A percentile compares a stretch with the other conserved stretches of the same genome.
Evolutionary conservation across 2,888 invertebrate species (phyloP).

Genomic region (Nipponacmea schrenckii): DNA sequence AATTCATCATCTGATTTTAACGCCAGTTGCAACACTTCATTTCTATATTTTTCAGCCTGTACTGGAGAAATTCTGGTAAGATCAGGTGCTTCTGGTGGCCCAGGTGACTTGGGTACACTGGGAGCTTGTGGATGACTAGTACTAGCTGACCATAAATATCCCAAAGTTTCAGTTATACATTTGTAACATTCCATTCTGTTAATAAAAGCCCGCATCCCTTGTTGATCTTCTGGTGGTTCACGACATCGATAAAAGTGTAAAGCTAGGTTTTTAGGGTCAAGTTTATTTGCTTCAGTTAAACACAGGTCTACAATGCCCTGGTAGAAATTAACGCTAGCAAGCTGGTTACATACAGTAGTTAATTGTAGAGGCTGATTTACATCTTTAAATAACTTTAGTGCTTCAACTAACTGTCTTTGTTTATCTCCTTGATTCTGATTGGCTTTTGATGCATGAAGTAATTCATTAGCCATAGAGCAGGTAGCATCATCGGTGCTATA

Average conservation of each 20-base stretch:
- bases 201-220: constrained; percentile 79
- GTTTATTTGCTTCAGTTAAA: constrained; percentile 82
- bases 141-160: constrained; percentile 65
- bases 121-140: constrained; percentile 65
- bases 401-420: constrained; percentile 80
- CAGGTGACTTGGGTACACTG: constrained; percentile 67
- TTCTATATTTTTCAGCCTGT: constrained; percentile 68
- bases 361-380: constrained; percentile 89
- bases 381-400: constrained; percentile 84
- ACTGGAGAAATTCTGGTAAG: constrained; percentile 58
- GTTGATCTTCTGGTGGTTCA: constrained; percentile 84
- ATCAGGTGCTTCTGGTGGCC: constrained; percentile 66
- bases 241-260: constrained; percentile 87
- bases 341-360: constrained; percentile 84
- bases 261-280: constrained; percentile 89
- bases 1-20: constrained; percentile 80
- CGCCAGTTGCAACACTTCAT: constrained; percentile 69
- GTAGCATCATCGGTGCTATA: constrained; percentile 96
- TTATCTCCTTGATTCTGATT: constrained; percentile 79
- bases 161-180: constrained; percentile 79
- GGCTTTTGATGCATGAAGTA: constrained; percentile 81
- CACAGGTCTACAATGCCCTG: constrained; percentile 90
- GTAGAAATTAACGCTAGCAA: constrained; percentile 81
- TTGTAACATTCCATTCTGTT: constrained; percentile 85
- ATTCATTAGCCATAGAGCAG: constrained; percentile 92